Evolutionary conservation across 2,888 invertebrate species (phyloP).

Genomic region (Phaonia tiefii): DNA sequence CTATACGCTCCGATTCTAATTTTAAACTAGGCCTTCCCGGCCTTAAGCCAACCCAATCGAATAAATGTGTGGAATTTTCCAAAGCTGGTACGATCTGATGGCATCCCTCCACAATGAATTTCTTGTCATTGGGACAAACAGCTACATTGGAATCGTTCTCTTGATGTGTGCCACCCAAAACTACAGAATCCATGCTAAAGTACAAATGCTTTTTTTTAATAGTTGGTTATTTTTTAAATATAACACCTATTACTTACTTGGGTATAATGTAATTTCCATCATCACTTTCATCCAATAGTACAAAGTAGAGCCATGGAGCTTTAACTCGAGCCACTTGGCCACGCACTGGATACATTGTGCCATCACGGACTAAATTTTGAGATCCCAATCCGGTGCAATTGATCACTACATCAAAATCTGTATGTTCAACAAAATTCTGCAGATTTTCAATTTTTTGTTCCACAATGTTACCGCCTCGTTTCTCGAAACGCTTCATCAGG

Average conservation of each 20-base stretch:
- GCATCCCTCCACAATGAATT: conserved; percentile 85
- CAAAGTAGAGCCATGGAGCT: conserved; percentile 86
- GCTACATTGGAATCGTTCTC: conserved; percentile 83
- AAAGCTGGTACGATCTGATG: conserved; percentile 83
- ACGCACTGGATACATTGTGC: conserved; percentile 84
- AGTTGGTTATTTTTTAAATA: neutral
- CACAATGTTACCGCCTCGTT: conserved; percentile 83
- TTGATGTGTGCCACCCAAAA: conserved; percentile 90
- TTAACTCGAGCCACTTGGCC: conserved; percentile 88
- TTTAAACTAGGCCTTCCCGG: conserved; percentile 85
- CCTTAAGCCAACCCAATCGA: conserved; percentile 87
- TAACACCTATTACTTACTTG: conserved; percentile 83
- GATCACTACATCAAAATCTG: conserved; percentile 85
- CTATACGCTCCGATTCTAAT: conserved; percentile 83
- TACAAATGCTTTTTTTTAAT: conserved; percentile 26
- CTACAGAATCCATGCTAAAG: conserved; percentile 83
- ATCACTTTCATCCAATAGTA: conserved; percentile 83
- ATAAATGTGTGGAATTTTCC: conserved; percentile 82
- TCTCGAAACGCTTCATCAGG: conserved; percentile 84
- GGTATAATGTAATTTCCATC: conserved; percentile 88
- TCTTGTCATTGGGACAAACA: conserved; percentile 82
- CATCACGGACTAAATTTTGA: conserved; percentile 84
- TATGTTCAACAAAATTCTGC: conserved; percentile 79
- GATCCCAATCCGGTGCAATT: conserved; percentile 89
- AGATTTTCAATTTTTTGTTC: conserved; percentile 82